These are phyloP conservation scores for Dolichopus griseipennis DNA, from an alignment of 2,888 invertebrate genomes.

Conservation along the genomic window DNA sequence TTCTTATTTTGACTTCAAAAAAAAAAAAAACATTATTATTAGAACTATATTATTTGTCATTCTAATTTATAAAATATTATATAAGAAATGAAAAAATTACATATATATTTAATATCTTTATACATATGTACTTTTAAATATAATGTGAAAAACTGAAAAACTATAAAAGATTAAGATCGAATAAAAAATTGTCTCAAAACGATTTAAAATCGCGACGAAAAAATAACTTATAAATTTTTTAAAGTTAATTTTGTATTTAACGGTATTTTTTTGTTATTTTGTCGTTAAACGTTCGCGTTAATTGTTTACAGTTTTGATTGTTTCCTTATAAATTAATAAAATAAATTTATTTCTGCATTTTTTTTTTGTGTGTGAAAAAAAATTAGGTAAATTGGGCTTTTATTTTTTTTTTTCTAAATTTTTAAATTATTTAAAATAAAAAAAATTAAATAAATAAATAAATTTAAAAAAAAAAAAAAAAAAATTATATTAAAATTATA, in stretches of 20 bases:
- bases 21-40: neutral
- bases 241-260: too few species aligned
- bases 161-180: neutral
- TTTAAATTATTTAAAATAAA: too few species aligned
- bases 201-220: neutral
- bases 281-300: too few species aligned
- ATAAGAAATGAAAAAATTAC: neutral
- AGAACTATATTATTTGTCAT: neutral
- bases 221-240: neutral
- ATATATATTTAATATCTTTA: too few species aligned
- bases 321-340: too few species aligned
- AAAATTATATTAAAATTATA: neutral
- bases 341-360: too few species aligned
- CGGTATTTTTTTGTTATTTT: too few species aligned
- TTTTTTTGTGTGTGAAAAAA: too few species aligned
- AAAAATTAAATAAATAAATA: neutral
- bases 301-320: too few species aligned
- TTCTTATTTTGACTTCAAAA: too few species aligned
- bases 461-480: neutral
- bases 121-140: too few species aligned
- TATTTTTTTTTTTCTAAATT: neutral
- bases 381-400: neutral
- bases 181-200: neutral
- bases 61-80: neutral
- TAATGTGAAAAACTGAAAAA: neutral